These are phyloP conservation scores for Papilio protenor DNA, from an alignment of 2,888 invertebrate species.

Conservation along the genomic window DNA sequence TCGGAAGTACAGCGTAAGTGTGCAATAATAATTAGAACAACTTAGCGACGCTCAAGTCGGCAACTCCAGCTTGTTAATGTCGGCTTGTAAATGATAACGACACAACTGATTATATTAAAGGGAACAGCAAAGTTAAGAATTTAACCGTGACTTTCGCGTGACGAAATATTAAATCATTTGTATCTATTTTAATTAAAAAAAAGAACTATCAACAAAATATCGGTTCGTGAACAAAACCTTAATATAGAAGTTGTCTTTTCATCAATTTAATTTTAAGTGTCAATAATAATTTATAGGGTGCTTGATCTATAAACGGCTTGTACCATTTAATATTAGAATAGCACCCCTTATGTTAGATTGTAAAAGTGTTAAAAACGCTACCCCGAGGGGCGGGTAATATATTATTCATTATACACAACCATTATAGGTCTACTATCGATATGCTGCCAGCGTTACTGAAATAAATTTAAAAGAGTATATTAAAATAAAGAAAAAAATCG, in stretches of 20 bases:
- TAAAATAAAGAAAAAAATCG: background rate
- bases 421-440: background rate
- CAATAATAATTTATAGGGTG: background rate
- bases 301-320: background rate
- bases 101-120: background rate
- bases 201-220: too few species aligned
- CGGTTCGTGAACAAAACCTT: too few species aligned
- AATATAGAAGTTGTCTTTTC: background rate
- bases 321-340: background rate
- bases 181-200: too few species aligned
- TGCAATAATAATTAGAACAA: slow-evolving; percentile 24
- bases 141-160: background rate
- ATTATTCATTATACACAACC: background rate
- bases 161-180: background rate
- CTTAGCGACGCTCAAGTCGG: background rate
- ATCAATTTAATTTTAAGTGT: background rate
- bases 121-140: background rate
- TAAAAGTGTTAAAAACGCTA: background rate
- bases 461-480: background rate
- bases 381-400: background rate
- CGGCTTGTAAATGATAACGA: slow-evolving; percentile 10
- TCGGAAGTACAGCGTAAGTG: slow-evolving; percentile 4
- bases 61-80: too few species aligned
- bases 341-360: background rate
- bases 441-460: background rate